Base-by-base conservation (phyloP, 1,140 invertebrate genomes). In the Stratiolaelaps scimitus region DNA sequence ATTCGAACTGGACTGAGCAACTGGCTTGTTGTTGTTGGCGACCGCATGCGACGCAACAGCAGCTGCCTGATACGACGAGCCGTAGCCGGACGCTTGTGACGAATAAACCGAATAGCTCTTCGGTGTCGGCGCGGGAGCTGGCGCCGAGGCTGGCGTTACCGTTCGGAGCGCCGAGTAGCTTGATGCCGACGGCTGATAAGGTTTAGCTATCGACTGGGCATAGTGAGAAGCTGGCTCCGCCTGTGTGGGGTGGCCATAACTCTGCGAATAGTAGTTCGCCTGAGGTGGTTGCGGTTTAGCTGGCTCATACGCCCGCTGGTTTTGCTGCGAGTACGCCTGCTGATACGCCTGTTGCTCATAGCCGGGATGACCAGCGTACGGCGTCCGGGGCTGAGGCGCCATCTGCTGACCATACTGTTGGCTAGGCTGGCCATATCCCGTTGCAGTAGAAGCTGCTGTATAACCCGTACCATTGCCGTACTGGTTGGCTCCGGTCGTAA, bases 401-500 rank as follows among this genome's bases (percentile, higher is more conserved):
- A 29, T 26, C 10, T 60, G 53, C 20, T 60, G 53, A 26, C 34
- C 26, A 26, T 60, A 34, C 26, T 60, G 53, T 26, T 60, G 53
- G 10, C 26, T 60, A 1, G 53, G 53, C 26, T 60, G 26, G 17
- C 53, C 53, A 34, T 60, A 60, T 26, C 53, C 53, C 26, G 53
- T 60, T 23, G 53, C 26, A 2, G 53, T 26, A 26, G 53, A 60
- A 1, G 53, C 53, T 15, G 53, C 53, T 17, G 26, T 34, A 10
- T 60, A 60, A 23, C 53, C 53, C 13, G 53, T 60, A 60, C 34
- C 34, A 34, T 60, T 60, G 2, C 53, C 53, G 53, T 60, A 60
- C 20, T 60, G 53, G 20, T 60, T 60, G 23, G 26, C 53, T 2
- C 53, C 53, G 5, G 34, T 40, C 34, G 34, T 40, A 60, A 60